A percentile compares a stretch with the other conserved stretches of the same genome.
phyloP scores from a whole-genome alignment of 2,888 invertebrate species.

The Mantis religiosa region DNA sequence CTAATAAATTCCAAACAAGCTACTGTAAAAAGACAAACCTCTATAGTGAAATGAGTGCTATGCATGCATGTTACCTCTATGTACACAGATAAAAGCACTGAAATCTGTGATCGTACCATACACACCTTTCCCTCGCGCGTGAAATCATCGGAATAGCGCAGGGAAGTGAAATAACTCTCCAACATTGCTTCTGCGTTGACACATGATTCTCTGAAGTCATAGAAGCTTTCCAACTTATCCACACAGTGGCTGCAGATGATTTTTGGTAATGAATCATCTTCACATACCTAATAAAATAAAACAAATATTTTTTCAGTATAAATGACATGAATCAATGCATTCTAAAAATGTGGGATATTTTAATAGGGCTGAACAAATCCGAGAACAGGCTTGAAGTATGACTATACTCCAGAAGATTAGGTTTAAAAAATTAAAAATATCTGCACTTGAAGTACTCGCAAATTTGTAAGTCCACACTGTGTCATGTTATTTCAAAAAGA shows the following conservation, averaged over 20 bases:
- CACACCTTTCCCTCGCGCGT: conserved; percentile 47
- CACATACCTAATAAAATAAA: conserved; percentile 53
- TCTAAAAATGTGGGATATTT: no score
- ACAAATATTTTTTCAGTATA: background rate
- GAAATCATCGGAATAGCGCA: conserved; percentile 57
- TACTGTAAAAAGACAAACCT: background rate
- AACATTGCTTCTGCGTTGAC: conserved; percentile 63
- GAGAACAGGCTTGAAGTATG: no score
- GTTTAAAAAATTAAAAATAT: no score
- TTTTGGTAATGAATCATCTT: conserved; percentile 66
- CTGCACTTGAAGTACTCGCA: no score
- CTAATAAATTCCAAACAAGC: background rate
- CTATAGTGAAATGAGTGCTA: background rate
- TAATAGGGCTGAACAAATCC: no score
- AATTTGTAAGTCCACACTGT: no score
- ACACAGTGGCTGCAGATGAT: conserved; percentile 62
- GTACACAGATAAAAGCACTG: background rate
- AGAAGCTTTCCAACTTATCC: conserved; percentile 57
- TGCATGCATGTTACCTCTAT: background rate
- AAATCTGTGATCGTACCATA: background rate
- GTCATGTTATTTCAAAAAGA: no score
- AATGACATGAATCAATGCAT: no score
- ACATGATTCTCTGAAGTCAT: conserved; percentile 60
- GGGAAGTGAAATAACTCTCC: conserved; percentile 59
- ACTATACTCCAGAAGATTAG: no score